Evolutionary conservation across 2,113 vertebrate species (phyloP).

Genomic region (Corythornis vintsioides): DNA sequence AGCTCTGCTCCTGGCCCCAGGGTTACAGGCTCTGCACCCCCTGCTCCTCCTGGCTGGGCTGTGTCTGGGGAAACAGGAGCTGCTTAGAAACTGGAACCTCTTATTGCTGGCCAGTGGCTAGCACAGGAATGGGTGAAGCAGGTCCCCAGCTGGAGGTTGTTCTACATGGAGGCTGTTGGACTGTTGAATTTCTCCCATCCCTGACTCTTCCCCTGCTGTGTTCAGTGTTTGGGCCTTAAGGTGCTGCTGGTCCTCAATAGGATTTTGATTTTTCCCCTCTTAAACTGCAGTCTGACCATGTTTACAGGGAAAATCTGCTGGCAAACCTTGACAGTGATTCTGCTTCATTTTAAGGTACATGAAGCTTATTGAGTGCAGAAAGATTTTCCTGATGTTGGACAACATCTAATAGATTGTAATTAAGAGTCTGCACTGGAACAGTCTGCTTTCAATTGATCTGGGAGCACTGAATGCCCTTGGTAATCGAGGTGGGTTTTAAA

Average conservation of each 20-base stretch:
- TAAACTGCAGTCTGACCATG: background rate
- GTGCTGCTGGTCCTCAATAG: background rate
- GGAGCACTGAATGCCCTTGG: slow-evolving; percentile 31
- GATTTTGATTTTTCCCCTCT: background rate
- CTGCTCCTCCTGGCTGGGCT: no score
- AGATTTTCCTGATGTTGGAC: slow-evolving; percentile 67
- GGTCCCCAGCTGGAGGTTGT: background rate
- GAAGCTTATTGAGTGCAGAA: slow-evolving; percentile 33
- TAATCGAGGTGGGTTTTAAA: background rate
- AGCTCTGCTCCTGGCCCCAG: background rate
- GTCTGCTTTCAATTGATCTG: slow-evolving; percentile 55
- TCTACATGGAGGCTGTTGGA: background rate
- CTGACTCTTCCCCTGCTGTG: background rate
- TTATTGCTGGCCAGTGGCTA: background rate
- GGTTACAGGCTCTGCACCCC: background rate
- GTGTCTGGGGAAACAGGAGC: fast-evolving
- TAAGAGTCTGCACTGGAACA: slow-evolving; percentile 59
- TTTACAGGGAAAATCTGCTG: background rate
- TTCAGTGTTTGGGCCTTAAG: background rate
- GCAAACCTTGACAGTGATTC: background rate
- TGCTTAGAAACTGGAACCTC: background rate
- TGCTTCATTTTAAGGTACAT: slow-evolving; percentile 38
- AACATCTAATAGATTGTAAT: slow-evolving; percentile 68
- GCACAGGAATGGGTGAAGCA: background rate
- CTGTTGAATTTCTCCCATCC: background rate